Conservation (phyloP, 2,888 invertebrate genomes). For the Anthophora plumipes region DNA sequence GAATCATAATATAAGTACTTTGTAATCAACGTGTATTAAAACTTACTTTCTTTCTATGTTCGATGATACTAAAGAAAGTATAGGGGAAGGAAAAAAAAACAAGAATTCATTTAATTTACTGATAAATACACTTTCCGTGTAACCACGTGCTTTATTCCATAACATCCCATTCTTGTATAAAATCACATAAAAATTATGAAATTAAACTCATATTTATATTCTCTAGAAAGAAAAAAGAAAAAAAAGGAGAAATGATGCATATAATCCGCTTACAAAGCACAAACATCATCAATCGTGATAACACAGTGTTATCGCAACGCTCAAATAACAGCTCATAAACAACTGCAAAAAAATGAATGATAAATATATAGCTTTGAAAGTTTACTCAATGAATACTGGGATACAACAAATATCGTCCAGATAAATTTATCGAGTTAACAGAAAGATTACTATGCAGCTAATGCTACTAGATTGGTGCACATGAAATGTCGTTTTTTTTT, state of each 20-base stretch:
- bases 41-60: background rate
- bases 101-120: background rate
- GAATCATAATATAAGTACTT: background rate
- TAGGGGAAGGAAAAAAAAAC: background rate
- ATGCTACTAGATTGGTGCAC: too few relatives aligned
- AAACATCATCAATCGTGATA: background rate
- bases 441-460: too few relatives aligned
- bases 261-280: background rate
- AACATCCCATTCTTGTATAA: too few relatives aligned
- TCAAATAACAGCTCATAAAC: background rate
- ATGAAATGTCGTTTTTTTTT: too few relatives aligned
- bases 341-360: background rate
- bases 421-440: background rate
- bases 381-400: background rate
- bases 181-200: too few relatives aligned
- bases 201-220: constrained; percentile 18
- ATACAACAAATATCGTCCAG: background rate
- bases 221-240: too few relatives aligned
- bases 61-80: background rate
- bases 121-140: background rate
- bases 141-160: background rate
- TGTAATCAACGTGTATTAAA: background rate
- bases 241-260: background rate
- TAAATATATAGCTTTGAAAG: background rate
- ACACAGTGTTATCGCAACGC: background rate